Conservation (phyloP, 2,797 vertebrate species). For the Yasuhikotakia modesta region DNA sequence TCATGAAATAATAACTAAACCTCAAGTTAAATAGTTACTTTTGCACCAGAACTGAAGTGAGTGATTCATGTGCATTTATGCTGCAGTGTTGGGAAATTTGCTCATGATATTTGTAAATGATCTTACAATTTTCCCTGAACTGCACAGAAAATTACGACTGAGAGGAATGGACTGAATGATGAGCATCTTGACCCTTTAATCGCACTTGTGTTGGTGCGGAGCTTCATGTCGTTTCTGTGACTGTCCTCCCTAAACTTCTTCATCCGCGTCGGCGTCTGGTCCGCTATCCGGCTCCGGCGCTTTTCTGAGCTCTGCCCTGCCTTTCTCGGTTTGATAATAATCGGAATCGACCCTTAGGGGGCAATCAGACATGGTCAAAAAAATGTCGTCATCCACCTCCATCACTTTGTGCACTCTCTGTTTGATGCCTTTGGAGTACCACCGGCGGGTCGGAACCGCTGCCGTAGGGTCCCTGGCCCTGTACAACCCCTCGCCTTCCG, state of each 20-base stretch:
- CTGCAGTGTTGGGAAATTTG: background rate
- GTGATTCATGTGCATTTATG: background rate
- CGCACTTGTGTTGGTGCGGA: conserved; percentile 3
- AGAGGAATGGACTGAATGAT: background rate
- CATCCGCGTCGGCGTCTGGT: conserved; percentile 24
- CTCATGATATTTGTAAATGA: background rate
- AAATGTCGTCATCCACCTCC: conserved; percentile 79
- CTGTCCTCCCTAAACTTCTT: conserved; percentile 31
- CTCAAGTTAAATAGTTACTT: background rate
- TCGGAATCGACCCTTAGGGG: conserved; percentile 82
- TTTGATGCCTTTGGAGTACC: conserved; percentile 89
- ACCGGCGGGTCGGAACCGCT: conserved; percentile 71
- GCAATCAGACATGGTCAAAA: conserved; percentile 80
- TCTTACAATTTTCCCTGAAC: background rate
- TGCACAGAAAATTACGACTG: background rate
- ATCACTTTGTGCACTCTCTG: conserved; percentile 85
- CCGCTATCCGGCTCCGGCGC: conserved; percentile 1
- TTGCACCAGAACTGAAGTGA: background rate
- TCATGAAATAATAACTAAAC: conserved; percentile 2
- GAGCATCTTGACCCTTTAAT: background rate
- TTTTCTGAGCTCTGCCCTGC: conserved; percentile 68
- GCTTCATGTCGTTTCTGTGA: no score
- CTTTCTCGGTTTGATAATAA: conserved; percentile 84
- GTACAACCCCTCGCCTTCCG: conserved; percentile 87
- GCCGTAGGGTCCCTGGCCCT: conserved; percentile 76